Evolutionary conservation across 2,113 vertebrate genomes (phyloP).

Genomic region (Notothenia rossii): DNA sequence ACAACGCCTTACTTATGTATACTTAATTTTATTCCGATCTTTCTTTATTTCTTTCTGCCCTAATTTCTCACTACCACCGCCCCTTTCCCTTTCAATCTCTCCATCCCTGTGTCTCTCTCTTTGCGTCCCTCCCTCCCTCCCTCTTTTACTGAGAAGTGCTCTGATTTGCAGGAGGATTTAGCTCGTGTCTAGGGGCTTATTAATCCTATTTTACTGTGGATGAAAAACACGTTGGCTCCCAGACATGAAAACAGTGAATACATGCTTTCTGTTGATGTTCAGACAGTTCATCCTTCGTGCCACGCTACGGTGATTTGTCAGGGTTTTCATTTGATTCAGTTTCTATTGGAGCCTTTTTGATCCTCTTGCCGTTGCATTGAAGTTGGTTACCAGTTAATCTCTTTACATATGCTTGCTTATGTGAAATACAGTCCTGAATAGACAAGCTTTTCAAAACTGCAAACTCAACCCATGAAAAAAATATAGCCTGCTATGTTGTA

Average conservation of each 20-base stretch:
- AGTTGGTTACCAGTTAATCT: conserved; percentile 78
- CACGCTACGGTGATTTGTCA: conserved; percentile 77
- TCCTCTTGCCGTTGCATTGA: conserved; percentile 67
- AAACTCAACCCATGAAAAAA: conserved; percentile 62
- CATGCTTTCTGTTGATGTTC: conserved; percentile 77
- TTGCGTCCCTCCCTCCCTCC: conserved; percentile 57
- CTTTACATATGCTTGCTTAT: conserved; percentile 76
- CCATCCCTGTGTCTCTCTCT: conserved; percentile 44
- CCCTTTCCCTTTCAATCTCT: conserved; percentile 20
- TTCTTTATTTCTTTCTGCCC: conserved; percentile 30
- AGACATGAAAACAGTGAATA: conserved; percentile 79
- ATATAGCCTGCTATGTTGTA: conserved; percentile 20
- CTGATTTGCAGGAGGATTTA: conserved; percentile 82
- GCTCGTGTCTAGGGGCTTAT: conserved; percentile 79
- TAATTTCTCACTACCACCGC: conserved; percentile 38
- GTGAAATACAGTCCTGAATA: conserved; percentile 57
- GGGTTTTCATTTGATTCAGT: conserved; percentile 78
- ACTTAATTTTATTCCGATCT: conserved; percentile 32
- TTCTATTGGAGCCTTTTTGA: conserved; percentile 77
- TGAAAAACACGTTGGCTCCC: conserved; percentile 79
- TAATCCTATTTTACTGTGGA: conserved; percentile 82
- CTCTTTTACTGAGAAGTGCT: conserved; percentile 60
- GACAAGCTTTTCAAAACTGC: conserved; percentile 49
- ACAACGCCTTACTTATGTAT: conserved; percentile 27
- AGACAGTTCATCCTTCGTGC: conserved; percentile 77